These are phyloP conservation scores for Meandrusa payeni DNA, from an alignment of 2,888 invertebrate species.

Conservation along the genomic window DNA sequence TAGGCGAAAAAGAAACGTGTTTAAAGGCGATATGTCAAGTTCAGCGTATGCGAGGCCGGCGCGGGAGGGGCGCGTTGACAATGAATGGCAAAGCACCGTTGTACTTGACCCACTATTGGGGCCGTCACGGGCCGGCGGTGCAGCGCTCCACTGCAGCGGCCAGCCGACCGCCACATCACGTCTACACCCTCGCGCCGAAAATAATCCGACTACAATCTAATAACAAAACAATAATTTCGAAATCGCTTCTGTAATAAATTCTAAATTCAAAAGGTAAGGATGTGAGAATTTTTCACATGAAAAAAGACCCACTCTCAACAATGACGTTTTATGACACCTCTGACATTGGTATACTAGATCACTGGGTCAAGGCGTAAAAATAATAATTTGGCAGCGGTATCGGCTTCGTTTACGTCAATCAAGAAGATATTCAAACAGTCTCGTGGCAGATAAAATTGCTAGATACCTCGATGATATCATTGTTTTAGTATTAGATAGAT, in stretches of 20 bases:
- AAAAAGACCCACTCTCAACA: too few species aligned
- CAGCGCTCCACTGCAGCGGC: conserved; percentile 27
- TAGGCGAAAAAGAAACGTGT: conserved; percentile 57
- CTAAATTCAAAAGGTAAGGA: conserved; percentile 6
- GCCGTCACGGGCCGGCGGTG: conserved; percentile 57
- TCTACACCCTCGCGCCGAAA: not conserved
- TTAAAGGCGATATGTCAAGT: conserved; percentile 72
- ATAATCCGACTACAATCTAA: not conserved
- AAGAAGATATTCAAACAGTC: conserved; percentile 48
- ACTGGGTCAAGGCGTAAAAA: conserved; percentile 46
- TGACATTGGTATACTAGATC: conserved; percentile 74
- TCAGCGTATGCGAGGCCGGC: conserved; percentile 66
- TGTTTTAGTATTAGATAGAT: conserved; percentile 48
- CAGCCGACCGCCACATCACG: conserved; percentile 3
- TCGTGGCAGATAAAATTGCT: conserved; percentile 34
- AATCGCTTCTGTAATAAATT: not conserved
- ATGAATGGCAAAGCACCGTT: conserved; percentile 79
- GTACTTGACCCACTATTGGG: conserved; percentile 77
- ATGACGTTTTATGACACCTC: conserved; percentile 49
- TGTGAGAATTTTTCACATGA: conserved; percentile 20
- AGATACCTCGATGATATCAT: conserved; percentile 52
- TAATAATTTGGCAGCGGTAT: conserved; percentile 48
- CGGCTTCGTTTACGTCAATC: conserved; percentile 61
- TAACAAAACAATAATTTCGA: conserved; percentile 7
- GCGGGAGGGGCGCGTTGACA: conserved; percentile 60